phyloP scores from a whole-genome alignment of 2,113 vertebrate species.

The Mus spicilegus region DNA sequence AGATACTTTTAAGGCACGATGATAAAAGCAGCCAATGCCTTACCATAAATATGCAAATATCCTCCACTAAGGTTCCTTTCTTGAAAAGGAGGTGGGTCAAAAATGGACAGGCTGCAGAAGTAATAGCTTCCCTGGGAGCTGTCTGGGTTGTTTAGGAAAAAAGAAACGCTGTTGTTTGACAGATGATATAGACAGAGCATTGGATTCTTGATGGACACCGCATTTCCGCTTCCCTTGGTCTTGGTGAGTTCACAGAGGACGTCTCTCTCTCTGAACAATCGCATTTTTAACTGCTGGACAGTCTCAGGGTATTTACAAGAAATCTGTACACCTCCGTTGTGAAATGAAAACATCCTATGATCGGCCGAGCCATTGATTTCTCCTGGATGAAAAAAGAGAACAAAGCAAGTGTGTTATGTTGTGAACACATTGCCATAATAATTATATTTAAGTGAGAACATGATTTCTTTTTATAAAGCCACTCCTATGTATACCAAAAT shows the following conservation, averaged over 20 bases:
- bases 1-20: not conserved
- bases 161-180: conserved; percentile 81
- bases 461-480: conserved; percentile 24
- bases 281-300: conserved; percentile 85
- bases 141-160: conserved; percentile 85
- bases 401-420: conserved; percentile 7
- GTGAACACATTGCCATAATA: not conserved
- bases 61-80: conserved; percentile 71
- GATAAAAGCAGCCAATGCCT: conserved; percentile 71
- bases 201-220: conserved; percentile 9
- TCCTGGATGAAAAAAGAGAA: conserved; percentile 80
- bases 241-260: conserved; percentile 82
- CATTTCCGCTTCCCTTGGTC: conserved; percentile 51
- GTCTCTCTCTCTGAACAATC: conserved; percentile 82
- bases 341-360: conserved; percentile 77
- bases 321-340: conserved; percentile 83
- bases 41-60: conserved; percentile 87
- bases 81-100: conserved; percentile 86
- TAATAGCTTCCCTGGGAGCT: conserved; percentile 82
- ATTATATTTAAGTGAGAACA: conserved; percentile 17
- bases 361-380: conserved; percentile 59
- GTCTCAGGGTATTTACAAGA: conserved; percentile 80
- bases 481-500: not conserved
- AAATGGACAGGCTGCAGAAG: conserved; percentile 80
- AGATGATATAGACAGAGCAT: conserved; percentile 76